phyloP scores from a whole-genome alignment of 2,113 vertebrate species.

The Hylia prasina region DNA sequence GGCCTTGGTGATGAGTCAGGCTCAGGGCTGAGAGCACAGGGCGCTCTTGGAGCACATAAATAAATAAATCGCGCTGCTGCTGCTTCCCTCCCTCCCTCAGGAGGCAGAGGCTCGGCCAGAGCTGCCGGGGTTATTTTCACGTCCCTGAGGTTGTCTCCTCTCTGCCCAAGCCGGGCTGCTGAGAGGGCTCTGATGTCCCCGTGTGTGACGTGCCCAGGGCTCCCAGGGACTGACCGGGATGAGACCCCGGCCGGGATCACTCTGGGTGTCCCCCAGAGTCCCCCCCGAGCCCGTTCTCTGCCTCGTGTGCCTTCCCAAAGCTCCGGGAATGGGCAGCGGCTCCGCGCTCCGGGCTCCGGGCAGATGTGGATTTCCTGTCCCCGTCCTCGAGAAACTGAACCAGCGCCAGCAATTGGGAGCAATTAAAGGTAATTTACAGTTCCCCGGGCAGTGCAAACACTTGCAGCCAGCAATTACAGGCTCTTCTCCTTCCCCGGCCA shows the following conservation, averaged over 20 bases:
- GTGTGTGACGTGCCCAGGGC: fast-evolving
- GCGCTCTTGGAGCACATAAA: neutral
- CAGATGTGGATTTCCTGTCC: neutral
- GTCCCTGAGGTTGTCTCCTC: neutral
- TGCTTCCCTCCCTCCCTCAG: neutral
- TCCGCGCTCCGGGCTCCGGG: neutral
- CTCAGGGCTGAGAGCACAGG: neutral
- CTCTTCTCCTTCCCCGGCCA: neutral
- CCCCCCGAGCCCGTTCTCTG: fast-evolving
- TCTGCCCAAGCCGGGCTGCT: fast-evolving
- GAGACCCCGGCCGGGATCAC: no score
- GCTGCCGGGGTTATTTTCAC: neutral
- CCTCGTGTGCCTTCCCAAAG: neutral
- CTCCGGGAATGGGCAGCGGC: neutral
- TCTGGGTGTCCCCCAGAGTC: neutral
- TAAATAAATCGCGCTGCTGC: neutral
- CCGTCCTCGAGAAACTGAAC: neutral
- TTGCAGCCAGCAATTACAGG: slow-evolving; percentile 1
- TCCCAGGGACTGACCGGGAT: neutral
- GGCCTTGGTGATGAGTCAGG: no score
- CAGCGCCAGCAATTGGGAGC: slow-evolving; percentile 45
- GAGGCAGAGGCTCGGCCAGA: neutral
- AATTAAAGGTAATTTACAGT: slow-evolving; percentile 47
- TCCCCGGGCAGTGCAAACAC: slow-evolving; percentile 34
- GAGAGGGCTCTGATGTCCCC: fast-evolving